Evolutionary conservation across 2,113 vertebrate genomes (phyloP).

Genomic region (Clupea harengus): DNA sequence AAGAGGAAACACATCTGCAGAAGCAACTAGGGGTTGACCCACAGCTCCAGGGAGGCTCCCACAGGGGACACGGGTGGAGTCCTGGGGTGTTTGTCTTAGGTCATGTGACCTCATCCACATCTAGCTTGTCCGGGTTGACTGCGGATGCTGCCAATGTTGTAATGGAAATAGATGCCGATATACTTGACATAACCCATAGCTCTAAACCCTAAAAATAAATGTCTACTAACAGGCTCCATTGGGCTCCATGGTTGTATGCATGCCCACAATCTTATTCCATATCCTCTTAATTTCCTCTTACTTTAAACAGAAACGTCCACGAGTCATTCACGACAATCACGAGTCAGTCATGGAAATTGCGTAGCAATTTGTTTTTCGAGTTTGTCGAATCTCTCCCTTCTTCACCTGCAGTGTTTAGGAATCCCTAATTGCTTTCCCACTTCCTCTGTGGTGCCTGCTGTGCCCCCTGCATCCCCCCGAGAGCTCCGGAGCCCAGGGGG

Average conservation of each 20-base stretch:
- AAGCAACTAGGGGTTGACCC: slow-evolving; percentile 16
- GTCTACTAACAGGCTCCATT: not conserved
- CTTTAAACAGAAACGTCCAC: not conserved
- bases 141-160: not conserved
- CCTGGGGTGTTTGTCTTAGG: slow-evolving; percentile 55
- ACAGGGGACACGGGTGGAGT: slow-evolving; percentile 19
- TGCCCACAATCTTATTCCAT: not conserved
- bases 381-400: not conserved
- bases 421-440: not conserved
- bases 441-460: not conserved
- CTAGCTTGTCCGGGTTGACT: slow-evolving; percentile 39
- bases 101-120: slow-evolving; percentile 55
- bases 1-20: slow-evolving; percentile 27
- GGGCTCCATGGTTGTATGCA: not conserved
- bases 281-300: not conserved
- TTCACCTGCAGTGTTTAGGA: not conserved
- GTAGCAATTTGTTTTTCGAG: not conserved
- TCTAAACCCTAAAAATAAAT: not conserved
- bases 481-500: slow-evolving; percentile 30
- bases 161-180: not conserved
- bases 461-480: not conserved
- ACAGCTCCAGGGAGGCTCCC: slow-evolving; percentile 22
- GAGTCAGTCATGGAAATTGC: not conserved
- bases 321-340: too few species aligned
- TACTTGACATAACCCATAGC: not conserved